Evolutionary conservation across 2,113 vertebrate species (phyloP).

Genomic region (Cebidichthys violaceus): DNA sequence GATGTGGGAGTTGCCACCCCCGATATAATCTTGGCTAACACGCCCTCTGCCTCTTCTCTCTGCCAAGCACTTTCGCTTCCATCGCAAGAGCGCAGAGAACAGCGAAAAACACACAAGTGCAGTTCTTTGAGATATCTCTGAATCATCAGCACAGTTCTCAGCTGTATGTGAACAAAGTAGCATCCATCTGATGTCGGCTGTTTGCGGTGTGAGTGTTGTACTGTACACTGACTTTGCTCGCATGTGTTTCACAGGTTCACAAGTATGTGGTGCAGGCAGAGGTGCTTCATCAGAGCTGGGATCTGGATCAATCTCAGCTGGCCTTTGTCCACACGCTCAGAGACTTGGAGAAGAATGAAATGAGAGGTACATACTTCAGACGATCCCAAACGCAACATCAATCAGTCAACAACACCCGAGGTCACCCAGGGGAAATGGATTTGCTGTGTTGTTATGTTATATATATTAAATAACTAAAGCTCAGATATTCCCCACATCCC

Average conservation of each 20-base stretch:
- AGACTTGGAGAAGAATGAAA: slow-evolving; percentile 85
- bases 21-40: slow-evolving; percentile 58
- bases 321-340: slow-evolving; percentile 84
- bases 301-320: slow-evolving; percentile 84
- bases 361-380: slow-evolving; percentile 82
- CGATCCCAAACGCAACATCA: slow-evolving; percentile 3
- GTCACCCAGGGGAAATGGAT: neutral
- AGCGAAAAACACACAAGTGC: slow-evolving; percentile 1
- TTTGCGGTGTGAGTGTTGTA: neutral
- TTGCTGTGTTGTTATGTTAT: too few species aligned
- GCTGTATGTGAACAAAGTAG: neutral
- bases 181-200: neutral
- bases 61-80: slow-evolving; percentile 31
- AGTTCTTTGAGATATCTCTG: slow-evolving; percentile 22
- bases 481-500: neutral
- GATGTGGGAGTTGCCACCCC: slow-evolving; percentile 45
- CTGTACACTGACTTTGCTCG: slow-evolving; percentile 20
- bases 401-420: neutral
- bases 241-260: slow-evolving; percentile 80
- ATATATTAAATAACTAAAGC: too few species aligned
- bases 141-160: slow-evolving; percentile 21
- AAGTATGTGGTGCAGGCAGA: slow-evolving; percentile 89
- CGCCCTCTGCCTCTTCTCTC: slow-evolving; percentile 45
- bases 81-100: slow-evolving; percentile 32
- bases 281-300: slow-evolving; percentile 89